Percentiles rank a stretch among this genome's conserved stretches.
These are phyloP conservation scores for Meda fulgida DNA, from an alignment of 2,797 vertebrate species.

Conservation along the genomic window DNA sequence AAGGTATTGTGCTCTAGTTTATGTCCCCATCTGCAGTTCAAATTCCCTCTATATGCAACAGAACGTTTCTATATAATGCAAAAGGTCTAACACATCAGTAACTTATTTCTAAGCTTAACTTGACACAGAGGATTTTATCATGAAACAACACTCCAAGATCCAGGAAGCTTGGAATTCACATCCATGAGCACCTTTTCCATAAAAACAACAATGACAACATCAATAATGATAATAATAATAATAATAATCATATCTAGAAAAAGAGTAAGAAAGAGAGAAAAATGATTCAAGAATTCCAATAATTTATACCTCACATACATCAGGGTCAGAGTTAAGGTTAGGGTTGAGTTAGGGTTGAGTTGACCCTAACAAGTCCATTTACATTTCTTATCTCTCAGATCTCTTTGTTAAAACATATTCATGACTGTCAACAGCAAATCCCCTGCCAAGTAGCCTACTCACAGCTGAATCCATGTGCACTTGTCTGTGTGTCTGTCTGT, in stretches of 20 bases:
- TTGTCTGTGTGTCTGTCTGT: slow-evolving; percentile 10
- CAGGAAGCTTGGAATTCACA: slow-evolving; percentile 17
- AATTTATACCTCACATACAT: slow-evolving; percentile 43
- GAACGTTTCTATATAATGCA: slow-evolving; percentile 22
- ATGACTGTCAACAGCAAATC: slow-evolving; percentile 36
- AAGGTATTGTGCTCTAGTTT: neutral
- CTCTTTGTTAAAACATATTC: slow-evolving; percentile 2
- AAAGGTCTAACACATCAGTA: slow-evolving; percentile 68
- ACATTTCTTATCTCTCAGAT: neutral
- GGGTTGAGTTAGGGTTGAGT: neutral
- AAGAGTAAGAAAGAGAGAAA: slow-evolving; percentile 41
- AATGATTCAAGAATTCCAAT: slow-evolving; percentile 19
- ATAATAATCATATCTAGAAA: slow-evolving; percentile 44
- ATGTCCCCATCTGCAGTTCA: slow-evolving; percentile 42
- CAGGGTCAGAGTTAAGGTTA: slow-evolving; percentile 20
- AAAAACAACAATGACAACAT: slow-evolving; percentile 36
- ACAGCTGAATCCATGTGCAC: slow-evolving; percentile 36
- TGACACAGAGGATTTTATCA: slow-evolving; percentile 33
- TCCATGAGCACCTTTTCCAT: slow-evolving; percentile 41
- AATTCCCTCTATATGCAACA: slow-evolving; percentile 48
- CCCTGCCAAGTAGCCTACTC: neutral
- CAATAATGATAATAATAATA: slow-evolving; percentile 19
- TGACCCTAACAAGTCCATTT: neutral
- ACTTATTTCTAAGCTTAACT: slow-evolving; percentile 65
- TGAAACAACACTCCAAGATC: slow-evolving; percentile 56